Evolutionary conservation across 2,797 vertebrate genomes (phyloP), one percentile per base, ranked within the genome.

Genomic region (Mionectes olivaceus): DNA sequence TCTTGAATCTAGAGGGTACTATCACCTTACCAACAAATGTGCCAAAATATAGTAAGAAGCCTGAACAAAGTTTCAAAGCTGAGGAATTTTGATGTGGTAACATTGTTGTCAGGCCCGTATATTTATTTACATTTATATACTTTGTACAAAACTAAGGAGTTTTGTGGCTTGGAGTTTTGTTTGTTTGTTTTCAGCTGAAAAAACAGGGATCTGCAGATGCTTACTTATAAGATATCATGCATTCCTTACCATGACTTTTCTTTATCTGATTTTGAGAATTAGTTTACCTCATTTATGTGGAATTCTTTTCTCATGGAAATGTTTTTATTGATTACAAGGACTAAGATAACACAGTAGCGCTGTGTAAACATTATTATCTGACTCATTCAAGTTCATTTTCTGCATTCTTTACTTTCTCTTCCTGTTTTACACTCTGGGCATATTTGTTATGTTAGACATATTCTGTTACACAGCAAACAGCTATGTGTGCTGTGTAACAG

Each of bases 361-460:
- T 73, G 64, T 71, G 33, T 52, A 94, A 83, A 88, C 14, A 46
- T 65, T 33, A 69, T 76, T 88, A 44, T 60, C 15, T 73, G 57
- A 80, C 77, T 90, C 43, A 82, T 71, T 92, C 65, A 67, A 81
- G 44, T 79, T 81, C 5, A 37, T 76, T 68, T 44, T 61, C 60
- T 69, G 12, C 13, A 68, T 71, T 92, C 55, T 86, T 85, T 76
- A 47, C 19, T 53, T 76, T 92, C 57, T 88, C 46, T 68, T 68
- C 64, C 88, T 87, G 35, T 83, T 94, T 95, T 93, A 90, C 19
- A 39, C 27, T 95, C 57, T 86, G 74, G 83, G 41, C 69, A 86
- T 90, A 89, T 95, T 96, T 96, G 76, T 94, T 95, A 79, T 94
- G 92, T 89, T 94, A 91, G 86, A 88, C 81, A 94, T 96, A 96